Evolutionary conservation across 2,113 vertebrate species (phyloP).

Genomic region (Alectura lathami): DNA sequence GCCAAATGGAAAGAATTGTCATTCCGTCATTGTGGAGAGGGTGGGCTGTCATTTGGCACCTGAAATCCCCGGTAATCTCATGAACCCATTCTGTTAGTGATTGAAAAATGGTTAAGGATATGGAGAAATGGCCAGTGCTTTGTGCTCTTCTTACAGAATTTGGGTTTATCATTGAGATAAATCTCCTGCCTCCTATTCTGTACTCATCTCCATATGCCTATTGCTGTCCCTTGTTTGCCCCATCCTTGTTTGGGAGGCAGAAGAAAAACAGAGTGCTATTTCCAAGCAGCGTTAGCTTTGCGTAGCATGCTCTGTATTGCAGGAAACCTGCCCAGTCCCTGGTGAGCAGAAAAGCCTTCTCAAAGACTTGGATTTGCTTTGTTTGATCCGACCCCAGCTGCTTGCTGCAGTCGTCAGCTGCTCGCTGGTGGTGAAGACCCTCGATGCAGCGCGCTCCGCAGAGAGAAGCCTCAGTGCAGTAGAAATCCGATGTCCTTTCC

Average conservation of each 20-base stretch:
- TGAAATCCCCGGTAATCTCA: not conserved
- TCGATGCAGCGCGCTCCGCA: not conserved
- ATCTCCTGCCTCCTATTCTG: not conserved
- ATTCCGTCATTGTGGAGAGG: not conserved
- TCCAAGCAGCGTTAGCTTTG: not conserved
- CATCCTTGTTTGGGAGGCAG: not conserved
- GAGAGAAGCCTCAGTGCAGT: not conserved
- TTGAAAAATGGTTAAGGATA: not conserved
- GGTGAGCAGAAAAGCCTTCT: not conserved
- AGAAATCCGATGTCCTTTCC: not conserved
- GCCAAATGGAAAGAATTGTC: not conserved
- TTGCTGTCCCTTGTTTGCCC: not conserved
- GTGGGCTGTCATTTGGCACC: not conserved
- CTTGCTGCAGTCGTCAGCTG: accelerated
- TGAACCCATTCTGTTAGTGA: not conserved
- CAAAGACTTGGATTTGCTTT: not conserved
- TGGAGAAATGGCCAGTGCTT: not conserved
- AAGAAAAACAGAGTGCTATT: not conserved
- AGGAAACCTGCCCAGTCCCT: not conserved
- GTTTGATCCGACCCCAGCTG: not conserved
- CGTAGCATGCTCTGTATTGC: not conserved
- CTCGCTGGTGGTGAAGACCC: not conserved
- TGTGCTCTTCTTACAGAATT: not conserved
- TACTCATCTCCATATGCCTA: not conserved
- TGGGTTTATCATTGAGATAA: not conserved